Conservation (phyloP, 2,888 invertebrate species). For the Pilophorus perplexus region DNA sequence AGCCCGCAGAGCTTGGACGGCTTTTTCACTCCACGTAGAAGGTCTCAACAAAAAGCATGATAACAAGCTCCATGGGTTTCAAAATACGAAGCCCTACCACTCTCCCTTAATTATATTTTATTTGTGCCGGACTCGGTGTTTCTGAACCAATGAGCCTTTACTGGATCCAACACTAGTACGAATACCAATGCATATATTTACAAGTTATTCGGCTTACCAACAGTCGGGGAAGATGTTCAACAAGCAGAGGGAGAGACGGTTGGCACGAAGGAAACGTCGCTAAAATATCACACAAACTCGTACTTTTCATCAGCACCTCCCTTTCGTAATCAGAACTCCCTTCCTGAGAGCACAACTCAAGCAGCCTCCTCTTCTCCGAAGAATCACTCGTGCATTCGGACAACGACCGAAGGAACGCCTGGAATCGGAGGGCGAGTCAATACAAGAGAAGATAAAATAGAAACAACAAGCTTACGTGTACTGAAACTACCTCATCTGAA, state of each 20-base stretch:
- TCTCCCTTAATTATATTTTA: too few relatives aligned
- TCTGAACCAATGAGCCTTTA: not conserved
- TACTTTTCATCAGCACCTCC: slow-evolving; percentile 19
- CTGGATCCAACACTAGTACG: not conserved
- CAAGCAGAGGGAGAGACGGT: slow-evolving; percentile 39
- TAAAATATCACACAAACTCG: slow-evolving; percentile 36
- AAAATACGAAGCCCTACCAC: too few relatives aligned
- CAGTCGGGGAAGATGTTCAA: slow-evolving; percentile 44
- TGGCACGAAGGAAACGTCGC: slow-evolving; percentile 33
- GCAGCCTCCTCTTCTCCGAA: slow-evolving; percentile 35
- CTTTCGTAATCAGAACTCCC: slow-evolving; percentile 41
- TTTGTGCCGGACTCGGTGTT: too few relatives aligned
- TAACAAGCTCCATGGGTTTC: too few relatives aligned
- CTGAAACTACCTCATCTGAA: not conserved
- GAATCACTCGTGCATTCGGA: slow-evolving; percentile 32
- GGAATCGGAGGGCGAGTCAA: not conserved
- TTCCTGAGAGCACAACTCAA: slow-evolving; percentile 40
- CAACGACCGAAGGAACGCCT: slow-evolving; percentile 41
- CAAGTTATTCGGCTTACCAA: slow-evolving; percentile 35
- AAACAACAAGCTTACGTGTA: not conserved
- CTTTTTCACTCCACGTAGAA: too few relatives aligned
- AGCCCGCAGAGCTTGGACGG: too few relatives aligned
- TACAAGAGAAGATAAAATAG: not conserved
- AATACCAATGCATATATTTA: not conserved
- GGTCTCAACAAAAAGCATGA: too few relatives aligned